Conservation (phyloP, 1,140 invertebrate genomes). For the Formica selysi region DNA sequence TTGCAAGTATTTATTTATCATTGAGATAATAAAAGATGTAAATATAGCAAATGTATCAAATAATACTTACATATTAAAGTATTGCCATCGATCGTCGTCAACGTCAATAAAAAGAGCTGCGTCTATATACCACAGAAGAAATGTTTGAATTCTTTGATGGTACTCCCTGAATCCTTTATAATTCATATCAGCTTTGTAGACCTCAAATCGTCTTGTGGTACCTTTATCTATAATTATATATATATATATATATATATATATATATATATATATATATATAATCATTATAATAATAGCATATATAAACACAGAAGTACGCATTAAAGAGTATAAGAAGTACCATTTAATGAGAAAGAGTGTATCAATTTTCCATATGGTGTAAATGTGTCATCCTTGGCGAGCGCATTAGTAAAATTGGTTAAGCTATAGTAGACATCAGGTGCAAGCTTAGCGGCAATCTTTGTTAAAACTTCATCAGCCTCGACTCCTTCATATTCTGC, state of each 20-base stretch:
- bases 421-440: conserved; percentile 89
- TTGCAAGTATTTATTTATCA: not conserved
- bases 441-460: conserved; percentile 89
- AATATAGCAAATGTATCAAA: not conserved
- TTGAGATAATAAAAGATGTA: not conserved
- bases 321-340: conserved; percentile 64
- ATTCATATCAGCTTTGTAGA: conserved; percentile 91
- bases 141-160: conserved; percentile 95
- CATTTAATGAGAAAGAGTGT: conserved; percentile 87
- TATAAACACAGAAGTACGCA: not conserved
- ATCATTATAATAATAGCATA: not conserved
- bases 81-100: conserved; percentile 96
- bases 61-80: conserved; percentile 93
- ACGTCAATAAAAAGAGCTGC: conserved; percentile 96
- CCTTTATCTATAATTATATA: conserved; percentile 81
- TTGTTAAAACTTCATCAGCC: conserved; percentile 93
- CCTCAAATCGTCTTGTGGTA: conserved; percentile 90
- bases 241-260: not conserved
- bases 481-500: conserved; percentile 88
- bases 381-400: conserved; percentile 91
- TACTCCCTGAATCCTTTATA: conserved; percentile 92
- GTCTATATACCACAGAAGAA: conserved; percentile 98
- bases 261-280: not conserved
- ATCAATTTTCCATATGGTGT: conserved; percentile 90
- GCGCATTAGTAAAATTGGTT: conserved; percentile 89